A percentile compares a stretch with the other conserved stretches of the same genome.
These are phyloP conservation scores for Procambarus virginalis DNA, from an alignment of 1,140 invertebrate genomes.

Conservation along the genomic window DNA sequence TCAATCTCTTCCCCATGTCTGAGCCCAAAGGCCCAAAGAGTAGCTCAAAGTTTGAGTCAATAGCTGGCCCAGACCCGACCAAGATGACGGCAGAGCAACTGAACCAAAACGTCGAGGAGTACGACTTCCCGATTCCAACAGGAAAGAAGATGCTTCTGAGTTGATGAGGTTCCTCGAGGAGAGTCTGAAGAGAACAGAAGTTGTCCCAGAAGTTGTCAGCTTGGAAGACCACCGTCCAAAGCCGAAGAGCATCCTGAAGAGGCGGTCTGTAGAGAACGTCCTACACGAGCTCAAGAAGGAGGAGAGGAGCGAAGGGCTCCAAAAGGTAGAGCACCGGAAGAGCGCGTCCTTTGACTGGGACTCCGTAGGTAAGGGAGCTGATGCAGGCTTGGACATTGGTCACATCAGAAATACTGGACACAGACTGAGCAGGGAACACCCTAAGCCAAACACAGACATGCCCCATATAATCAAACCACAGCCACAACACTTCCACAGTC, in stretches of 20 bases:
- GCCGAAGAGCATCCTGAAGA: constrained; percentile 69
- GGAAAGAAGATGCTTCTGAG: constrained; percentile 66
- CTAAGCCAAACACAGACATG: constrained; percentile 13
- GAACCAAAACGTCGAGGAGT: constrained; percentile 70
- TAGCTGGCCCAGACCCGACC: constrained; percentile 68
- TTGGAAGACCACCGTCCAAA: constrained; percentile 48
- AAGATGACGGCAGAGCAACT: constrained; percentile 70
- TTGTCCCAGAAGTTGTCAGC: constrained; percentile 64
- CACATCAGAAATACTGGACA: constrained; percentile 15
- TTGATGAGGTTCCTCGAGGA: constrained; percentile 68
- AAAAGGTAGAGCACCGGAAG: constrained; percentile 65
- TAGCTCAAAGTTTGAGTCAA: constrained; percentile 69
- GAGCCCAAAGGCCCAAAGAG: constrained; percentile 29
- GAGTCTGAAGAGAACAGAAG: constrained; percentile 58
- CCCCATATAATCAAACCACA: constrained; percentile 11
- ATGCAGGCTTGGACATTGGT: constrained; percentile 29
- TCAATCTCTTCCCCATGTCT: constrained; percentile 56
- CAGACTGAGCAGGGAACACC: constrained; percentile 21
- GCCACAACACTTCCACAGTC: constrained; percentile 10
- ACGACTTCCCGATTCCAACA: constrained; percentile 69
- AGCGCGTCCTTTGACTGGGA: constrained; percentile 66
- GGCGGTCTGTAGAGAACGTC: constrained; percentile 67
- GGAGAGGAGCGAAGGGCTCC: constrained; percentile 52
- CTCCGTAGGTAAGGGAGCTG: constrained; percentile 66
- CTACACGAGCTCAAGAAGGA: constrained; percentile 50